phyloP scores from a whole-genome alignment of 1,140 invertebrate species.

The Drosophila mauritiana region DNA sequence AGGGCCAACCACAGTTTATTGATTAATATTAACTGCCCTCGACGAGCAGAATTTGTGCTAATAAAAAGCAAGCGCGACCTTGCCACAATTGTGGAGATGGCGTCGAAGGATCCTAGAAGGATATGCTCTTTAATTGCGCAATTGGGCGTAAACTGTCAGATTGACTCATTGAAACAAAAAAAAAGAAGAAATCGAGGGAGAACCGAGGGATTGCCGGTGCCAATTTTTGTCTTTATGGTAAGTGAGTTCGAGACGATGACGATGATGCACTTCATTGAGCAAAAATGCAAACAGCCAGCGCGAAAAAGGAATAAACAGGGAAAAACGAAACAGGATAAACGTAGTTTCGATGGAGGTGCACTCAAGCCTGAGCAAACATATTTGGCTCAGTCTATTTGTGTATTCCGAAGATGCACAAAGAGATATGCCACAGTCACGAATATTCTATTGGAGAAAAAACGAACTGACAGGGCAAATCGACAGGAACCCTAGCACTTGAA shows the following conservation, averaged over 20 bases:
- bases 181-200: slow-evolving; percentile 30
- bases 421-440: slow-evolving; percentile 15
- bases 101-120: slow-evolving; percentile 6
- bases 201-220: slow-evolving; percentile 7
- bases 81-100: slow-evolving; percentile 28
- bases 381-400: slow-evolving; percentile 41
- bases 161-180: slow-evolving; percentile 39
- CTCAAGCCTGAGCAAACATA: slow-evolving; percentile 42
- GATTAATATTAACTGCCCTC: slow-evolving; percentile 74
- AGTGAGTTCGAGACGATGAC: slow-evolving; percentile 22
- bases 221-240: slow-evolving; percentile 44
- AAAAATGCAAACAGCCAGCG: slow-evolving; percentile 46
- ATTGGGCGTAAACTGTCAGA: slow-evolving; percentile 55
- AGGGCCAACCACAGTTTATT: slow-evolving; percentile 59
- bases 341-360: slow-evolving; percentile 22
- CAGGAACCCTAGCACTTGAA: slow-evolving; percentile 24
- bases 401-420: slow-evolving; percentile 20
- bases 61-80: slow-evolving; percentile 63
- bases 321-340: slow-evolving; percentile 16
- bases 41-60: slow-evolving; percentile 51
- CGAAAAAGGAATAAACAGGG: slow-evolving; percentile 38
- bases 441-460: background rate
- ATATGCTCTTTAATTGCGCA: slow-evolving; percentile 68
- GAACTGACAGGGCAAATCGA: slow-evolving; percentile 7
- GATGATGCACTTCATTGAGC: slow-evolving; percentile 73